A percentile compares a stretch with the other conserved stretches of the same genome.
These are phyloP conservation scores for Nezara viridula DNA, from an alignment of 2,888 invertebrate genomes.

Conservation along the genomic window DNA sequence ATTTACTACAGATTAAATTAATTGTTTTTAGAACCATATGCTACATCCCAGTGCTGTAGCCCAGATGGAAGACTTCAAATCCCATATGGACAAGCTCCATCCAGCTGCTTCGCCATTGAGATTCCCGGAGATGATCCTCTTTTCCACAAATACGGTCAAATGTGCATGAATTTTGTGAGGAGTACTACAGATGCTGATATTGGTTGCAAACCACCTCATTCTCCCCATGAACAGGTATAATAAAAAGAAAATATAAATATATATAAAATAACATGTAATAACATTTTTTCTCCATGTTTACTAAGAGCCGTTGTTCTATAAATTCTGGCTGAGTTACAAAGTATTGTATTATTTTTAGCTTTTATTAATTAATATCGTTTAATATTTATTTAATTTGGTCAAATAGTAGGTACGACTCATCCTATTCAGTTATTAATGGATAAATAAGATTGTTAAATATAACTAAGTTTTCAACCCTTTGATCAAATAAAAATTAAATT, in stretches of 20 bases:
- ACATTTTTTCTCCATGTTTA: background rate
- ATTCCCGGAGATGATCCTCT: slow-evolving; percentile 67
- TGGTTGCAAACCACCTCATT: slow-evolving; percentile 74
- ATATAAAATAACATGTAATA: too few relatives aligned
- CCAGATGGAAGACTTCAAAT: slow-evolving; percentile 70
- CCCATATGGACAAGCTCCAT: slow-evolving; percentile 65
- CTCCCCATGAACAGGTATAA: slow-evolving; percentile 80
- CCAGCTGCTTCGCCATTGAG: slow-evolving; percentile 67
- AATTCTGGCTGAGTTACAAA: background rate
- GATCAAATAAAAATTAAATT: background rate
- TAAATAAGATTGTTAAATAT: too few relatives aligned
- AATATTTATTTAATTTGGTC: too few relatives aligned
- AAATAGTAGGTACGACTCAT: background rate
- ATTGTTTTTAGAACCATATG: slow-evolving; percentile 65
- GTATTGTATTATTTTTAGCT: too few relatives aligned
- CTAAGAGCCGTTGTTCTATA: background rate
- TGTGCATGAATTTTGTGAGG: slow-evolving; percentile 67
- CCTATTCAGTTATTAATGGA: too few relatives aligned
- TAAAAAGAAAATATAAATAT: background rate
- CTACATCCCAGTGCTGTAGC: slow-evolving; percentile 75
- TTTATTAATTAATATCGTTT: too few relatives aligned
- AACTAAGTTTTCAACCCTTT: background rate
- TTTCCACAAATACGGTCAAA: slow-evolving; percentile 66
- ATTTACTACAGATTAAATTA: slow-evolving; percentile 20
- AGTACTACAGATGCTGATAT: slow-evolving; percentile 73